phyloP scores from a whole-genome alignment of 2,797 vertebrate genomes.

The Pogoniulus pusillus region DNA sequence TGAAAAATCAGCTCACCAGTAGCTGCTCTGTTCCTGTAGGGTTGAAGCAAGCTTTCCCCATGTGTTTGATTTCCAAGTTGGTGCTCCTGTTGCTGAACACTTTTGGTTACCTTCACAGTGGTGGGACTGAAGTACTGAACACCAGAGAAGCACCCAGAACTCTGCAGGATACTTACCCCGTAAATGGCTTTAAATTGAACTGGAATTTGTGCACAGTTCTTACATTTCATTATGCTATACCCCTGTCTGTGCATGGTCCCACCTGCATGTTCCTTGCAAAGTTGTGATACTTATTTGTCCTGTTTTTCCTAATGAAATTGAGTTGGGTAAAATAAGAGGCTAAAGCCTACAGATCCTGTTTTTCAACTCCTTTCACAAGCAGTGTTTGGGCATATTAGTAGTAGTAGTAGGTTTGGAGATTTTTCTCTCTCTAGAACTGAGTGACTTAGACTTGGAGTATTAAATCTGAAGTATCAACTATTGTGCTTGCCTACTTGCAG shows the following conservation, averaged over 20 bases:
- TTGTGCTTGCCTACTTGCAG: conserved; percentile 1
- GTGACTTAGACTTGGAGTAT: not conserved
- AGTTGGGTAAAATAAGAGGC: not conserved
- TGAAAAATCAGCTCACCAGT: not conserved
- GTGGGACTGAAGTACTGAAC: not conserved
- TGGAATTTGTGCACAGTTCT: not conserved
- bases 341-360: not conserved
- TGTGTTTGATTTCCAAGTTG: not conserved
- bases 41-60: not conserved
- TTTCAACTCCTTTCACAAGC: not conserved
- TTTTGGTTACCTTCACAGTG: not conserved
- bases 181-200: not conserved
- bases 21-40: fast-evolving
- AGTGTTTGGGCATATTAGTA: not conserved
- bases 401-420: not conserved
- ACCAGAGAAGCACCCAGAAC: not conserved
- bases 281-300: not conserved
- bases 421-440: not conserved
- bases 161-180: not conserved
- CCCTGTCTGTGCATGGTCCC: not conserved
- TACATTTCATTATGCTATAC: not conserved
- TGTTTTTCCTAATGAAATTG: not conserved
- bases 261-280: not conserved
- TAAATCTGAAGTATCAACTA: not conserved
- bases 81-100: not conserved